Conservation (phyloP, 2,888 invertebrate genomes). For the Allacma fusca region DNA sequence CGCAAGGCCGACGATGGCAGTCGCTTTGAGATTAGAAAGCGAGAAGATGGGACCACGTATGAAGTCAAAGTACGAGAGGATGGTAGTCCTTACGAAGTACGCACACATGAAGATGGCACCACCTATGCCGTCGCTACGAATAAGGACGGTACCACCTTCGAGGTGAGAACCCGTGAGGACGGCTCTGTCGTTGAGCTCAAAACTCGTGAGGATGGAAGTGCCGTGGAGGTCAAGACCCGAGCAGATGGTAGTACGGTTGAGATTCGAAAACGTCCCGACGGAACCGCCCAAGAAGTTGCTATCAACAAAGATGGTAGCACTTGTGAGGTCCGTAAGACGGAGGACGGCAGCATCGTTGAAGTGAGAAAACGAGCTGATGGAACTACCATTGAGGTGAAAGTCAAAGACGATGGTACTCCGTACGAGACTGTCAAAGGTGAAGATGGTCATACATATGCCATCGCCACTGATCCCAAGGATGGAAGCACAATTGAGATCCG, state of each 20-base stretch:
- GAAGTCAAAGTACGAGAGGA: too few species aligned
- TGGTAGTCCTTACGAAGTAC: too few species aligned
- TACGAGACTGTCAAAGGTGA: conserved; percentile 29
- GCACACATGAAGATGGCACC: too few species aligned
- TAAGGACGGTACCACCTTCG: conserved; percentile 8
- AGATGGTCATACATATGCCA: conserved; percentile 30
- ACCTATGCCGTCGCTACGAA: too few species aligned
- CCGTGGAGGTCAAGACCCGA: conserved; percentile 14
- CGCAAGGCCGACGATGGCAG: neutral
- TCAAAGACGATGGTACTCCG: conserved; percentile 33
- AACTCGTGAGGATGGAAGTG: conserved; percentile 13
- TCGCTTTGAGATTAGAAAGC: too few species aligned
- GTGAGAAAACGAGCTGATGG: conserved; percentile 38
- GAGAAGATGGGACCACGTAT: too few species aligned
- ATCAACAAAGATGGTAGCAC: conserved; percentile 23
- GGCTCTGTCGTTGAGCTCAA: conserved; percentile 20
- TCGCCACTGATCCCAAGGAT: conserved; percentile 19
- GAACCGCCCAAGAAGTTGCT: conserved; percentile 9
- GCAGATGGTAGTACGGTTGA: conserved; percentile 20
- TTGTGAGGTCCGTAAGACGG: conserved; percentile 4
- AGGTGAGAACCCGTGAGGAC: conserved; percentile 17
- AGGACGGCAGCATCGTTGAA: conserved; percentile 27
- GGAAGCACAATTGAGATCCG: conserved; percentile 22
- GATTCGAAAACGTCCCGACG: conserved; percentile 15
- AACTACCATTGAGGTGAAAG: conserved; percentile 11